Conservation (phyloP, 2,113 vertebrate genomes). For the Vulpes ferrilata region DNA sequence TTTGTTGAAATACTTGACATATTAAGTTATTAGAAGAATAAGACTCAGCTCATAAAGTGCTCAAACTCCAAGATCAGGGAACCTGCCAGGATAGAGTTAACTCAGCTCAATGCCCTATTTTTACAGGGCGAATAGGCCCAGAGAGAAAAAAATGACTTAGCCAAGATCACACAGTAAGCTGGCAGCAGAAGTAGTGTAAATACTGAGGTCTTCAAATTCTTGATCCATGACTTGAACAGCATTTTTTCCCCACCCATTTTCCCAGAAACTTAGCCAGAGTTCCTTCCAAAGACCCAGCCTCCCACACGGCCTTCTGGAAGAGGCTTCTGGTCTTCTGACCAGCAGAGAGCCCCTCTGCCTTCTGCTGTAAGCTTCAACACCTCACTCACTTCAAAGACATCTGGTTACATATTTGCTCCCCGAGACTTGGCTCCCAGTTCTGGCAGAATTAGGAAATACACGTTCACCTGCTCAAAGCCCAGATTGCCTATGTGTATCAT, state of each 20-base stretch:
- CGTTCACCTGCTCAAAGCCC: slow-evolving; percentile 17
- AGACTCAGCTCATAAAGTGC: not conserved
- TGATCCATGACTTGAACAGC: not conserved
- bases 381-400: not conserved
- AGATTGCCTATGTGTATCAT: not conserved
- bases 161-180: not conserved
- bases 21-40: not conserved
- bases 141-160: not conserved
- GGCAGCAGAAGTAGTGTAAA: not conserved
- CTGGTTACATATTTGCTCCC: not conserved
- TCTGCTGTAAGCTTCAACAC: not conserved
- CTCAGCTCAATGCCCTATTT: not conserved
- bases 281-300: slow-evolving; percentile 33
- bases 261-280: slow-evolving; percentile 7
- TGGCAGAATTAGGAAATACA: not conserved
- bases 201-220: slow-evolving; percentile 9
- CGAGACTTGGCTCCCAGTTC: slow-evolving; percentile 34
- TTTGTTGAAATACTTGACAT: not conserved
- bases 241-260: not conserved
- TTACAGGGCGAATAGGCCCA: not conserved
- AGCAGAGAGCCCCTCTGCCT: not conserved
- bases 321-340: not conserved
- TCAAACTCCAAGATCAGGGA: not conserved
- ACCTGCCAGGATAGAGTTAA: not conserved
- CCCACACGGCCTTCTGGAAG: not conserved